These are phyloP conservation scores for Drosophila cardini DNA, from an alignment of 1,140 invertebrate species.

Conservation along the genomic window DNA sequence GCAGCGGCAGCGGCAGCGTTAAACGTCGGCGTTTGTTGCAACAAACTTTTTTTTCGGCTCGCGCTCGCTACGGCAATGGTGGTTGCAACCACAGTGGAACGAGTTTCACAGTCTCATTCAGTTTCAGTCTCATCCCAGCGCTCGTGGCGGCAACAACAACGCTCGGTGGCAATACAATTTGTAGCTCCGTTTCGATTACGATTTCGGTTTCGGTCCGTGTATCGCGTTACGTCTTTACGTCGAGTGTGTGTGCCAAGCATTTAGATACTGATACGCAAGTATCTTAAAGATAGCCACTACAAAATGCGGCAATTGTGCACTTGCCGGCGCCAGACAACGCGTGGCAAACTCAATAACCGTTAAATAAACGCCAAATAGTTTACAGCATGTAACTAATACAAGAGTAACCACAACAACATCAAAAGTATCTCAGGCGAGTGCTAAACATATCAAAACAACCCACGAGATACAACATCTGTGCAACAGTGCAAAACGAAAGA, in stretches of 20 bases:
- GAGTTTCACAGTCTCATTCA: slow-evolving; percentile 34
- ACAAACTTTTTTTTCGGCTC: slow-evolving; percentile 37
- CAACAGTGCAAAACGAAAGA: slow-evolving; percentile 24
- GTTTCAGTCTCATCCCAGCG: slow-evolving; percentile 72
- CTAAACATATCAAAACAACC: slow-evolving; percentile 66
- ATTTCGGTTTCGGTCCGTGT: slow-evolving; percentile 23
- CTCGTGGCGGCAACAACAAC: slow-evolving; percentile 64
- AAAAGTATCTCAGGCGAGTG: slow-evolving; percentile 49
- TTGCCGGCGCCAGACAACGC: slow-evolving; percentile 50
- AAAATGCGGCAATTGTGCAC: slow-evolving; percentile 70
- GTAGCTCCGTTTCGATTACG: slow-evolving; percentile 21
- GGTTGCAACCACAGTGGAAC: slow-evolving; percentile 41
- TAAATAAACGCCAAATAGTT: slow-evolving; percentile 24
- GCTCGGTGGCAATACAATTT: neutral
- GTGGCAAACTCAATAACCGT: slow-evolving; percentile 46
- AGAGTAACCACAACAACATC: slow-evolving; percentile 21
- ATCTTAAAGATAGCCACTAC: slow-evolving; percentile 24
- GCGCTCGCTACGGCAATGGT: slow-evolving; percentile 37
- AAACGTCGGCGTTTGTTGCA: slow-evolving; percentile 35
- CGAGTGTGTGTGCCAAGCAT: slow-evolving; percentile 29
- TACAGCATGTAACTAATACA: slow-evolving; percentile 30
- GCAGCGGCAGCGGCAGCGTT: slow-evolving; percentile 9
- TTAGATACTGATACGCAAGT: slow-evolving; percentile 28
- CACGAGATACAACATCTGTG: slow-evolving; percentile 41
- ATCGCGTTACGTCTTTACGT: slow-evolving; percentile 15